Evolutionary conservation across 2,888 invertebrate genomes (phyloP), one percentile per base, ranked within the genome.

Genomic region (Polydesmus complanatus): DNA sequence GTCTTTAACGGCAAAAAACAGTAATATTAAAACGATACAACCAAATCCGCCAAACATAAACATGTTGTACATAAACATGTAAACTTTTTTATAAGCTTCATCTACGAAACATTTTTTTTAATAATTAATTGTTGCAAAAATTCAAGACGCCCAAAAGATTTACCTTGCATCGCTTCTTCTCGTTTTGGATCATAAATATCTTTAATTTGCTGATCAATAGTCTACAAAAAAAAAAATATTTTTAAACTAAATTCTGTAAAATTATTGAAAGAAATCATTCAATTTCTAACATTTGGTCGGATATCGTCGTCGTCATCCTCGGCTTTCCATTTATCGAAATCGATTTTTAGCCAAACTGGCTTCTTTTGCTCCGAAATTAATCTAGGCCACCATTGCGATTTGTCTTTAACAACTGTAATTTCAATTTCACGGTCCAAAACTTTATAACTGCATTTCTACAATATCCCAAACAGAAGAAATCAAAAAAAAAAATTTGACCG

Each of bases 291-390:
- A n/a, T 47, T 22, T 56, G 27, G 71, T 11, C 83, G 82, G 52
- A 81, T 83, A 61, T 83, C 81, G 18, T 79, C 79, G 62, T 81
- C 83, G 50, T 81, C 83, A 66, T 88, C 88, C 68, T 88, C 87
- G 2, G 84, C 82, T 69, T 84, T 83, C 86, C 93, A 92, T 61
- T 86, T 81, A 73, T 94, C 92, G 77, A 93, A 93, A 77, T 94
- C 93, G 66, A 93, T 83, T 81, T 91, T 92, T 2, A 95, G 75
- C 94, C 93, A 94, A 0, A 85, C 84, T 0, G 90, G 88, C 73
- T 93, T 94, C 68, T 86, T 83, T 1, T 85, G 84, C 64, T 85
- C 83, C 11, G 84, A 81, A 1, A 84, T 87, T 21, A 94, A 75
- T 56, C 93, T 77, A 0, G 90, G 88, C 94, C 94, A 94, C 83